These are phyloP conservation scores for Neocrepidodera transversa DNA, from an alignment of 2,888 invertebrate species.

Conservation along the genomic window DNA sequence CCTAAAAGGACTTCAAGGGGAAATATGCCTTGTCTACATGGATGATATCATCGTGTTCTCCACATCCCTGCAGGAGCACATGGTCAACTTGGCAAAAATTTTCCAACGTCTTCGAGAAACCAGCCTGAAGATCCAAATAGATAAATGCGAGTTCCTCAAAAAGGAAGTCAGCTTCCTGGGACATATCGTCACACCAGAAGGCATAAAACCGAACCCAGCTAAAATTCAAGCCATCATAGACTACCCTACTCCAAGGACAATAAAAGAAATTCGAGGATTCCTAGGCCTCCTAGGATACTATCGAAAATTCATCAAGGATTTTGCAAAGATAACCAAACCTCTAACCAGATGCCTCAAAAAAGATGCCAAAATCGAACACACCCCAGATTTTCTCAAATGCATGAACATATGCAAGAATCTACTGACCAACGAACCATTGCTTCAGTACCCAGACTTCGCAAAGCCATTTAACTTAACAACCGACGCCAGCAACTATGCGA, in stretches of 20 bases:
- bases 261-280: conserved; percentile 18
- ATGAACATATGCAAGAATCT: conserved; percentile 22
- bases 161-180: conserved; percentile 34
- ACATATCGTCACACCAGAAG: conserved; percentile 26
- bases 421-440: conserved; percentile 25
- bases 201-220: conserved; percentile 32
- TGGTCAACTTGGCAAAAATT: conserved; percentile 13
- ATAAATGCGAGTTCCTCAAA: conserved; percentile 31
- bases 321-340: conserved; percentile 25
- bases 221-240: conserved; percentile 28
- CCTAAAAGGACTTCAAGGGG: conserved; percentile 27
- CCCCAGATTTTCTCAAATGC: neutral
- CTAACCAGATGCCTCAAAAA: conserved; percentile 3
- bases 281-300: conserved; percentile 22
- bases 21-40: conserved; percentile 28
- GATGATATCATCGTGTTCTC: conserved; percentile 29
- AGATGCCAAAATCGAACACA: neutral
- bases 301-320: conserved; percentile 25
- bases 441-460: conserved; percentile 47
- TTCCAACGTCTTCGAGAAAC: conserved; percentile 19
- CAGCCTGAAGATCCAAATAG: conserved; percentile 33
- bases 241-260: conserved; percentile 17
- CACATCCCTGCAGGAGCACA: conserved; percentile 27
- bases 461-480: conserved; percentile 48
- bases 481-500: conserved; percentile 48